Conservation (phyloP, 2,888 invertebrate species). For the Zygogramma bicolorata region DNA sequence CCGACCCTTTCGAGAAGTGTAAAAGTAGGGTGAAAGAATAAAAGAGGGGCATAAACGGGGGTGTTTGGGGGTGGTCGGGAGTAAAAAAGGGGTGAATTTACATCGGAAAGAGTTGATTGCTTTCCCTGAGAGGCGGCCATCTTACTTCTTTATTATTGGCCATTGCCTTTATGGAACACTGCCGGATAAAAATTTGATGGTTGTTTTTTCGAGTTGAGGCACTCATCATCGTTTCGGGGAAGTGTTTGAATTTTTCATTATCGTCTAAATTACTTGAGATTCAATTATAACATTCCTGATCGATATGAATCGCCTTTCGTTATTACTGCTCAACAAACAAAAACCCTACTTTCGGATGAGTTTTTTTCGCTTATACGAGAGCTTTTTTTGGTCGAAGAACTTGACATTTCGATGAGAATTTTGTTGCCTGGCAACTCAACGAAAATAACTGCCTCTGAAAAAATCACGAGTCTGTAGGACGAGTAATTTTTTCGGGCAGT, state of each 20-base stretch:
- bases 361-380: too few relatives aligned
- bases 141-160: constrained; percentile 65
- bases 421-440: too few relatives aligned
- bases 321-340: too few relatives aligned
- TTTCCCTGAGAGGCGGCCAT: constrained; percentile 64
- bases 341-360: too few relatives aligned
- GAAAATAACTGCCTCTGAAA: too few relatives aligned
- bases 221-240: constrained; percentile 20
- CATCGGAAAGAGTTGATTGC: constrained; percentile 67
- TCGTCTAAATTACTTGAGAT: background rate
- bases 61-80: constrained; percentile 59
- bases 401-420: too few relatives aligned
- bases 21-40: constrained; percentile 67
- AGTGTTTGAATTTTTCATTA: constrained; percentile 27
- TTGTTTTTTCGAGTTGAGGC: constrained; percentile 35
- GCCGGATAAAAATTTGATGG: constrained; percentile 43
- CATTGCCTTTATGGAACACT: constrained; percentile 56
- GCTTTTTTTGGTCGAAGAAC: too few relatives aligned
- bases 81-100: constrained; percentile 63
- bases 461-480: too few relatives aligned
- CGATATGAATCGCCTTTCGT: background rate
- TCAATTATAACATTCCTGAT: background rate
- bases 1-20: constrained; percentile 62
- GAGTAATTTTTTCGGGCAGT: too few relatives aligned
- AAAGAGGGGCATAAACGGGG: constrained; percentile 65